phyloP scores from a whole-genome alignment of 2,113 vertebrate species.

The Tragelaphus imberbis region DNA sequence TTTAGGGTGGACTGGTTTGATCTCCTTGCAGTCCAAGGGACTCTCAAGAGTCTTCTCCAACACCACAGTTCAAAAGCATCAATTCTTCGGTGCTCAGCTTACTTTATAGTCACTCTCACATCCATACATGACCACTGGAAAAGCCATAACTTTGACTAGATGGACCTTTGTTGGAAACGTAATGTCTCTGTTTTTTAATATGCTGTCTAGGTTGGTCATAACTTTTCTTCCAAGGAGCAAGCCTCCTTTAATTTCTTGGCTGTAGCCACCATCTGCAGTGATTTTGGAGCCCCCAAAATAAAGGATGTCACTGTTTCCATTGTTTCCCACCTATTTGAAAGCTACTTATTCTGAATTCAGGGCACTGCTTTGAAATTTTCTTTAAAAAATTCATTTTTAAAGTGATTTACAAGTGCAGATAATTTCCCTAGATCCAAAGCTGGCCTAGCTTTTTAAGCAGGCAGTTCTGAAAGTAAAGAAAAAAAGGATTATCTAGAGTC shows the following conservation, averaged over 20 bases:
- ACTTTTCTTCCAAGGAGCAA: not conserved
- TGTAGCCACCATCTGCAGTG: not conserved
- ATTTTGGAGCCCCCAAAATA: not conserved
- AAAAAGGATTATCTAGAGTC: not conserved
- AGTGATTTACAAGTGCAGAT: slow-evolving; percentile 65
- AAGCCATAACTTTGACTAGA: not conserved
- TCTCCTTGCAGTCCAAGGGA: not conserved
- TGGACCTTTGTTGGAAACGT: not conserved
- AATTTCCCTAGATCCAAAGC: slow-evolving; percentile 54
- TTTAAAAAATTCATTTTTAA: slow-evolving; percentile 57
- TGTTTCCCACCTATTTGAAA: slow-evolving; percentile 1
- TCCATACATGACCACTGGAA: not conserved
- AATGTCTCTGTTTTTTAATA: not conserved
- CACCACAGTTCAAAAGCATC: not conserved
- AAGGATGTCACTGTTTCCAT: not conserved
- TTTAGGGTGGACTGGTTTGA: not conserved
- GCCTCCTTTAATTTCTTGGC: not conserved
- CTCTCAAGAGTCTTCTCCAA: not conserved
- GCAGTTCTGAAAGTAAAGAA: not conserved
- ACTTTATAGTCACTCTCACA: not conserved
- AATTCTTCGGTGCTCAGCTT: not conserved
- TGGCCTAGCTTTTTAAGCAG: slow-evolving; percentile 58
- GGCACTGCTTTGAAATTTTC: slow-evolving; percentile 48
- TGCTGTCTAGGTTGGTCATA: not conserved
- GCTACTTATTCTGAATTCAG: slow-evolving; percentile 69